Conservation (phyloP, 1,140 invertebrate genomes). For the Leptinotarsa undecemlineata region DNA sequence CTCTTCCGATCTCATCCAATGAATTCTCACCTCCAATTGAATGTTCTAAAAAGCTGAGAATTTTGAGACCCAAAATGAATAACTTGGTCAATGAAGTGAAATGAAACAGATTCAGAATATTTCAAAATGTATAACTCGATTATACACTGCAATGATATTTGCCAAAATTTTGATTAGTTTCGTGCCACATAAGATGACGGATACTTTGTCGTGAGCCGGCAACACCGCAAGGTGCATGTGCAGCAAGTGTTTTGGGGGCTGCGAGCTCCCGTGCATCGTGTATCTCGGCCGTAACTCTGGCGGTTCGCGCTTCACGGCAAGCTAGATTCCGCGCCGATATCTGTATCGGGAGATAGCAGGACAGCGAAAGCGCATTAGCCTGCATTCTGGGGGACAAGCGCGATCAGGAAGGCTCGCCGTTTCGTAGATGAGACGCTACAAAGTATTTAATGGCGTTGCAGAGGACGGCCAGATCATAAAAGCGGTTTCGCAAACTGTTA, state of each 20-base stretch:
- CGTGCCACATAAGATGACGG: no score
- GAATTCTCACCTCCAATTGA: no score
- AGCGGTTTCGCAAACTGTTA: no score
- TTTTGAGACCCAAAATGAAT: no score
- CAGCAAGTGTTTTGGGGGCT: slow-evolving; percentile 11
- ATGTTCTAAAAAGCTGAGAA: no score
- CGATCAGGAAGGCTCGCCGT: slow-evolving; percentile 1
- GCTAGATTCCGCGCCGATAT: slow-evolving; percentile 45
- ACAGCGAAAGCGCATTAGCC: slow-evolving; percentile 47
- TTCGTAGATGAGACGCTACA: background rate
- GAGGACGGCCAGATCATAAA: no score
- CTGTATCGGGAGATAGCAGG: slow-evolving; percentile 43
- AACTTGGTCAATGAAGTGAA: no score
- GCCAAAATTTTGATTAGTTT: no score
- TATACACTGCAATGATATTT: no score
- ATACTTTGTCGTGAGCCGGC: background rate
- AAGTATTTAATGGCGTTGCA: background rate
- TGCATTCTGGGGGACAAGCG: slow-evolving; percentile 38
- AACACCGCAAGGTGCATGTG: slow-evolving; percentile 10
- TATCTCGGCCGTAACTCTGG: slow-evolving; percentile 23
- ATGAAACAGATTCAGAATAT: no score
- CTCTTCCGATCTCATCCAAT: no score
- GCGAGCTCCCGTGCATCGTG: slow-evolving; percentile 6
- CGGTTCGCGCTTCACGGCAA: slow-evolving; percentile 33
- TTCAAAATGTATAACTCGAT: no score